These are phyloP conservation scores for Harpalus rufipes DNA, from an alignment of 2,888 invertebrate species.

Conservation along the genomic window DNA sequence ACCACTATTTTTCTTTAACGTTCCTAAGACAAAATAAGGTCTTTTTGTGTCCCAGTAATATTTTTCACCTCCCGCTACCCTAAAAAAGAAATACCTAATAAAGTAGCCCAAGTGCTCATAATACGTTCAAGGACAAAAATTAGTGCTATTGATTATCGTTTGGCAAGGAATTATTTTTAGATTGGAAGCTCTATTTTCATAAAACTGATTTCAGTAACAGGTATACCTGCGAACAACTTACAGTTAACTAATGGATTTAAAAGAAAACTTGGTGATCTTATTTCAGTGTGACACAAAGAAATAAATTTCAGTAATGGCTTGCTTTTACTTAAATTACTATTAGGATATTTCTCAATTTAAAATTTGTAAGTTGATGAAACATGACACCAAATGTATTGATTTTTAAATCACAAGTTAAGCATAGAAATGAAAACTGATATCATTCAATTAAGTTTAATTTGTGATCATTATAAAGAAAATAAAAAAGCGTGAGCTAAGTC, in stretches of 20 bases:
- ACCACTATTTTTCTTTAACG: no score
- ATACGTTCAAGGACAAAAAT: neutral
- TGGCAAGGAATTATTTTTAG: neutral
- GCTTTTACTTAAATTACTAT: neutral
- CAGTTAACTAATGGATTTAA: neutral
- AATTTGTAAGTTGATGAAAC: neutral
- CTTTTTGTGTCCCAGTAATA: no score
- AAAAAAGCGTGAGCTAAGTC: neutral
- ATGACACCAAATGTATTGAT: neutral
- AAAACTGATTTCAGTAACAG: neutral
- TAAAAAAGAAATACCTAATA: neutral
- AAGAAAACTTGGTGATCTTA: neutral
- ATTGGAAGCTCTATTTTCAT: neutral
- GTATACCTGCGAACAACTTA: neutral
- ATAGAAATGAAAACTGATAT: neutral
- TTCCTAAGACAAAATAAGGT: no score
- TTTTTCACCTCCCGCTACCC: no score
- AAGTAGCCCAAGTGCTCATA: neutral
- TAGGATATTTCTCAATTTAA: neutral
- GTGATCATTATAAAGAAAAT: neutral
- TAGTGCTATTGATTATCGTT: conserved; percentile 3
- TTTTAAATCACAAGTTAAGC: conserved; percentile 3
- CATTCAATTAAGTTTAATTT: neutral
- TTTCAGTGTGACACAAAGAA: neutral
- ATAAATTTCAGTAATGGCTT: neutral